Base-by-base conservation (phyloP, 2,797 vertebrate genomes). In the Kryptolebias ocellatus region DNA sequence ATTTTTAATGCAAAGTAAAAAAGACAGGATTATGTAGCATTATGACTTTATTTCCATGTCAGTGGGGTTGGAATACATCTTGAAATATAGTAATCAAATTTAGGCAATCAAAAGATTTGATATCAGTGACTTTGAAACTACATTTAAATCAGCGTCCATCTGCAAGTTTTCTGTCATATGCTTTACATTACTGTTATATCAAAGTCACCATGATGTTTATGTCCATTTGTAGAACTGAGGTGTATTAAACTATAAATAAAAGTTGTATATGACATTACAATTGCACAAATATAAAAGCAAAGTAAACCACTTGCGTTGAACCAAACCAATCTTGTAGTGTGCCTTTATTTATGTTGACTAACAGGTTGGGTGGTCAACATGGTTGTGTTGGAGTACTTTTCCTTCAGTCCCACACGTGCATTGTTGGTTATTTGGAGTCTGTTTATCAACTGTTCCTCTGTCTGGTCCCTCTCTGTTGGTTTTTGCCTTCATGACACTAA, bases 371-470 rank as follows among this genome's bases (percentile, higher is more conserved):
- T 28, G 52, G 52, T 65, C 60, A 53, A 16, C 72, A 47, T 58
- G 57, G 39, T 61, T 72, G 57, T 60, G 49, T 18, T 31, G 34
- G 16, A 54, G 31, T 67, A 34, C 42, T 16, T 51, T 73, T 68
- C 49, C 53, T 28, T 77, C 68, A 18, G 3, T 71, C 50, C 9
- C 44, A 47, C 45, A 37, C 58, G 77, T 87, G 87, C 72, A 65
- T 81, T 64, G 68, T 80, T 67, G 79, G 54, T 84, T 79, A 69
- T 39, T 67, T 72, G 29, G 64, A 72, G 59, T 72, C 72, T 17
- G 1, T 72, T 64, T 20, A 16, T 55, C 17, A 29, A 8, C 51
- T 27, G 52, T 60, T 44, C 57, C 16, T 72, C 42, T 16, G 12
- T 4, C 1, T 31, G 46, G 15, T 79, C 60, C 55, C 2, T 62